Conservation (phyloP, 1,140 invertebrate species). For the Sesamia nonagrioides region DNA sequence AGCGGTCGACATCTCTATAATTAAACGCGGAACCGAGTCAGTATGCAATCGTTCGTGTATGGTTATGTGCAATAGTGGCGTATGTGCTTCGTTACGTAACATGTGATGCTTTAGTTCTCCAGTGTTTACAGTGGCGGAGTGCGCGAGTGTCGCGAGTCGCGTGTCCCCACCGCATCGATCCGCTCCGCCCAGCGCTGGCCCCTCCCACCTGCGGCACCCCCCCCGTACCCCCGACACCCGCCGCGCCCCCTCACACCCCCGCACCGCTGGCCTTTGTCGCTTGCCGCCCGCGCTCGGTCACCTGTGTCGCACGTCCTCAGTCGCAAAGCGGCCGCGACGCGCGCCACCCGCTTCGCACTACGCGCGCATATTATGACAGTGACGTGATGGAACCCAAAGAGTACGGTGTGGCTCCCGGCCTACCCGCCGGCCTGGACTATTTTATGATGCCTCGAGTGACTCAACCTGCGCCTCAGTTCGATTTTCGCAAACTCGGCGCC, state of each 20-base stretch:
- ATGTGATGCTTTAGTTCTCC: constrained; percentile 71
- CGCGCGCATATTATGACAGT: constrained; percentile 76
- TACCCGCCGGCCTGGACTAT: constrained; percentile 84
- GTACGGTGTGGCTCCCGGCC: constrained; percentile 79
- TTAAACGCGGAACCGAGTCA: constrained; percentile 41
- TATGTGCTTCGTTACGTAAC: constrained; percentile 76
- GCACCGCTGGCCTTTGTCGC: constrained; percentile 76
- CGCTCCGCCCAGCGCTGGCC: constrained; percentile 83
- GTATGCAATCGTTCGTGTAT: constrained; percentile 39
- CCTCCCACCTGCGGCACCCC: constrained; percentile 73
- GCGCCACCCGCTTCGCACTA: constrained; percentile 79
- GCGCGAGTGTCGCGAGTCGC: constrained; percentile 81
- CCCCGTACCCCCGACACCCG: constrained; percentile 67
- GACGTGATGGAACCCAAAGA: constrained; percentile 85
- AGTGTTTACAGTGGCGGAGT: constrained; percentile 78
- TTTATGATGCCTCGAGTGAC: constrained; percentile 85
- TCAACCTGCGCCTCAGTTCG: constrained; percentile 83
- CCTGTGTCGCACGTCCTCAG: constrained; percentile 86
- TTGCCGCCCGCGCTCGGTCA: constrained; percentile 83
- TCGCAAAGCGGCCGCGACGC: constrained; percentile 85
- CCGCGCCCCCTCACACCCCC: constrained; percentile 61
- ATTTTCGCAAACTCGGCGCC: constrained; percentile 86
- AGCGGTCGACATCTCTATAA: constrained; percentile 41
- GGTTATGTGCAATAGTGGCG: constrained; percentile 52
- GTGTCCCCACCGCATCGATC: constrained; percentile 86